These are phyloP conservation scores for Thymelicus acteon DNA, from an alignment of 2,888 invertebrate genomes.

Conservation along the genomic window DNA sequence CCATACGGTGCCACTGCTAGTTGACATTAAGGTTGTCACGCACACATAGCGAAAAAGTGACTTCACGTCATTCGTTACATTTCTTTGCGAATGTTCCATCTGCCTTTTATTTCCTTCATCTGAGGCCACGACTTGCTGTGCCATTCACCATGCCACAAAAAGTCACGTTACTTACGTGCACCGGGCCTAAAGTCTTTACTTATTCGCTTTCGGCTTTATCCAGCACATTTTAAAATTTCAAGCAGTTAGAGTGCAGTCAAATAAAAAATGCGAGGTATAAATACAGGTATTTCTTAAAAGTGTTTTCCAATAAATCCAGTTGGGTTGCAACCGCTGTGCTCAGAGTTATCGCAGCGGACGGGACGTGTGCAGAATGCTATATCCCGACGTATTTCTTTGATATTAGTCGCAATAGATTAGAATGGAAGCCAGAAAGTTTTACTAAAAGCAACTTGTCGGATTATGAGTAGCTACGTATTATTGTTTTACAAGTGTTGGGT, in stretches of 20 bases:
- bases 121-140: no score
- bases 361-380: constrained; percentile 25
- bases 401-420: constrained; percentile 27
- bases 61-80: no score
- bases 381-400: constrained; percentile 8
- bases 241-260: constrained; percentile 17
- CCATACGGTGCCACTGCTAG: no score
- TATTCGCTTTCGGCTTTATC: no score
- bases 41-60: no score
- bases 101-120: no score
- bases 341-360: constrained; percentile 24
- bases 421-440: not conserved
- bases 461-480: not conserved
- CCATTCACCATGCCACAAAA: no score
- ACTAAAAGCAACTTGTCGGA: not conserved
- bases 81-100: no score
- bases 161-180: no score
- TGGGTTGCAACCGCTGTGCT: constrained; percentile 25
- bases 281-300: constrained; percentile 35
- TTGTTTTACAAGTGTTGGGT: not conserved
- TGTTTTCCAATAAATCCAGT: constrained; percentile 32
- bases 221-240: constrained; percentile 4
- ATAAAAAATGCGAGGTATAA: constrained; percentile 23
- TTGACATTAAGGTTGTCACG: no score
- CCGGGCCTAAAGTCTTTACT: no score